Evolutionary conservation across 2,797 vertebrate genomes (phyloP), one percentile per base, ranked within the genome.

Genomic region (Todus mexicanus): DNA sequence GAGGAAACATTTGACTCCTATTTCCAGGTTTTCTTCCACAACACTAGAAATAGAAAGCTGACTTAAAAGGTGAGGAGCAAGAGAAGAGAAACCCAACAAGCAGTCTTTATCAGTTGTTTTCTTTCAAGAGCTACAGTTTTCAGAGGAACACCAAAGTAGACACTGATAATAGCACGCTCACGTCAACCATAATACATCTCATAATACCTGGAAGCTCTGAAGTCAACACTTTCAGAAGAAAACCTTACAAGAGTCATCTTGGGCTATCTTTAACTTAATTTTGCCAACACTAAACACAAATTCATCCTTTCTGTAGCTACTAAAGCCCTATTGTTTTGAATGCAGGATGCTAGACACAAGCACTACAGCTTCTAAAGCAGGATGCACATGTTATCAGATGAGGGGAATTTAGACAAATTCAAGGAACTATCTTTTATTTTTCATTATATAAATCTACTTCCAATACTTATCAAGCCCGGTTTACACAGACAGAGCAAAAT

Each of bases 131-230:
- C 8, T 35, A 47, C 26, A 43, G 27, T 57, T 87, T 85, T 75
- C 54, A 61, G 70, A 72, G 37, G 50, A 75, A 80, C 14, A 73
- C 31, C 47, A 63, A 86, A 64, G 59, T 5, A 86, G 22, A 19
- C 21, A 29, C 15, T 54, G 68, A 61, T 70, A 74, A 90, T 19
- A 84, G 45, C 48, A 43, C 0, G 0, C n/a, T 87, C 63, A 54
- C 0, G 3, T 47, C 68, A 79, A 23, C 72, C n/a, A 54, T 3
- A 63, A 31, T 15, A 37, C 0, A 0, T 27, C 8, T 81, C 25
- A 69, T 50, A 84, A 86, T 54, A 84, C 40, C 61, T 66, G 54
- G 35, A 90, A 93, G 35, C 17, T 59, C 56, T 48, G 37, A 90
- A 84, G 47, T 47, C 38, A 85, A 71, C 38, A 47, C 20, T 57